Base-by-base conservation (phyloP, 1,140 invertebrate genomes). In the Scaptomyza montana region DNA sequence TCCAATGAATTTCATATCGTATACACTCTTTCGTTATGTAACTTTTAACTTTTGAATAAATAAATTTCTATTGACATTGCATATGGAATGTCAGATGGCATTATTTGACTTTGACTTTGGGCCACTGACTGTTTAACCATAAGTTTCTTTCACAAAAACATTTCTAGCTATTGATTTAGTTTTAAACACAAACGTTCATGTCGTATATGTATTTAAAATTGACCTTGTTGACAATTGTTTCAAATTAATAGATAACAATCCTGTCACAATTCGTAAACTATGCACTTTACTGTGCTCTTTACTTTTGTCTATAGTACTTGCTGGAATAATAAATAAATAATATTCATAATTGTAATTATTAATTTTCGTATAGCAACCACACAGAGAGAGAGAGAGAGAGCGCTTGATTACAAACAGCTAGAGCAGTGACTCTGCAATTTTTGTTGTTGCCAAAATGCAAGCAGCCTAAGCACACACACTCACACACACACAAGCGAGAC, bases 401-500 rank as follows among this genome's bases (percentile, higher is more conserved):
- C 45, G 61, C 61, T 60, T 60, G 56, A 49, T 41, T 54, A 45
- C 65, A 68, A 45, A 12, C 49, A 45, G 54, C 12, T 28, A 41
- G 8, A 9, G 59, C 13, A 8, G 51, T 69, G 65, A 50, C 57
- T 67, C 41, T 74, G 71, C 65, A 60, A 45, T 62, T 69, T 69
- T 30, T 30, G n/a, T 6, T 33, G 30, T 36, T 19, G 53, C 46
- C 66, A 74, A 73, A 74, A 69, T 74, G 70, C 70, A 72, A 53
- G 62, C 54, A 13, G 39, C 53, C 68, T 28, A 16, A 16, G 30
- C 28, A 30, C 55, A 64, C 12, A 39, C n/a, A 28, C 19, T 30
- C n/a, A 63, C n/a, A 30, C 10, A 33, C 7, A 21, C 56, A 30
- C 28, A 46, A 1, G 4, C 4, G 21, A 25, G 28, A 30, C 12